Evolutionary conservation across 2,888 invertebrate species (phyloP), one percentile per base, ranked within the genome.

Genomic region (Palloptera scutellata): DNA sequence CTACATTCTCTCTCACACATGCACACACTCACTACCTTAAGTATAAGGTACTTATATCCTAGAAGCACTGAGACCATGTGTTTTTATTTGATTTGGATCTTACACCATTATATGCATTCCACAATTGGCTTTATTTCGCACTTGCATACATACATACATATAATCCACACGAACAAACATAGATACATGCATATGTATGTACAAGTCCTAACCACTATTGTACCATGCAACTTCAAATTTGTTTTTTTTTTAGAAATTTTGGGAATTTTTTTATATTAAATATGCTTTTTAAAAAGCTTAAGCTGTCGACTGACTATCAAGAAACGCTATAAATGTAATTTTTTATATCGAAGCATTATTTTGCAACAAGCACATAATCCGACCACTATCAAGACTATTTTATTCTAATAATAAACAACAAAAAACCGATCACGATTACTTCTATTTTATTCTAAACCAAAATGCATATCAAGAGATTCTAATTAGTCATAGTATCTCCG

Each of bases 21-120:
- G 19, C 51, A 60, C 53, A 45, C 59, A 53, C 43, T 45, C 53
- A 53, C 61, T 45, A 61, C 45, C 42, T 52, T n/a, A n/a, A 20
- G 51, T 45, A 55, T 61, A 61, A 41, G 40, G 59, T 30, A 15
- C 17, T 5, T 41, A n/a, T 19, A 54, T 17, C 20, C 53, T 15
- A 19, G 42, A 19, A 12, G 55, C 57, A 60, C 30, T 59, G 30
- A 42, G 43, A 19, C 52, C 48, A 53, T 66, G 40, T 59, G 4
- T 43, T 17, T 30, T 65, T 52, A 42, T 42, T 55, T 54, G n/a
- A n/a, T 30, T 30, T 30, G 30, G 30, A 2, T 30, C 6, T 30
- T 30, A 30, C 30, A 30, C 30, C 30, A 30, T 30, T 30, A 57
- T 10, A 20, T 48, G 48, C 48, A n/a, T 13, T 48, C 17, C 17